Evolutionary conservation across 2,888 invertebrate species (phyloP).

Genomic region (Sepiola atlantica): DNA sequence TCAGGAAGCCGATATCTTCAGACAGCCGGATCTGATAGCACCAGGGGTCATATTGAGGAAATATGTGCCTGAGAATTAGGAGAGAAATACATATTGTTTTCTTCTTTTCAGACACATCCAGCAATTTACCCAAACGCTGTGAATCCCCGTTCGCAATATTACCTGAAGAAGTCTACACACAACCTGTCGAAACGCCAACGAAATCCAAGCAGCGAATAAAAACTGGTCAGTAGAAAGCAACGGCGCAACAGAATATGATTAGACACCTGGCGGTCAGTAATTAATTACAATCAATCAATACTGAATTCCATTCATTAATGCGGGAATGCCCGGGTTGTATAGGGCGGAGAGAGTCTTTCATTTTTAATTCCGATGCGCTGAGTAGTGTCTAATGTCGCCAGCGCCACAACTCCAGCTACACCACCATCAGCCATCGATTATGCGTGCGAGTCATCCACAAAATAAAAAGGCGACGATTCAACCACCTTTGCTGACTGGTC

Average conservation of each 20-base stretch:
- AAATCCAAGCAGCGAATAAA: neutral
- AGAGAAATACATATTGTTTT: too few species aligned
- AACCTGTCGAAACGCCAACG: neutral
- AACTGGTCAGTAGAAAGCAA: neutral
- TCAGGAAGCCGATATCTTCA: too few species aligned
- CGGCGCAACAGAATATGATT: neutral
- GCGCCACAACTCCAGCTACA: neutral
- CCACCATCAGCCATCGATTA: neutral
- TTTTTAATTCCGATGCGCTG: neutral
- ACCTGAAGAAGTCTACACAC: neutral
- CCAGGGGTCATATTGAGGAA: too few species aligned
- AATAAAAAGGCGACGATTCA: neutral
- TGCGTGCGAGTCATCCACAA: neutral
- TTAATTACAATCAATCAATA: neutral
- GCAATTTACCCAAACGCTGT: neutral
- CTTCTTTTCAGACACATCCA: neutral
- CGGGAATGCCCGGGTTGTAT: neutral
- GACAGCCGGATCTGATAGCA: too few species aligned
- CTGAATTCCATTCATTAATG: neutral
- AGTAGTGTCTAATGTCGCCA: neutral
- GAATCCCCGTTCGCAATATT: neutral
- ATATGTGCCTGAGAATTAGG: too few species aligned
- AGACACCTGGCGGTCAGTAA: constrained; percentile 8
- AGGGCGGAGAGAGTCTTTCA: neutral
- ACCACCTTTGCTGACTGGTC: neutral